phyloP scores from a whole-genome alignment of 2,888 invertebrate species.

The Coelinius sp. region DNA sequence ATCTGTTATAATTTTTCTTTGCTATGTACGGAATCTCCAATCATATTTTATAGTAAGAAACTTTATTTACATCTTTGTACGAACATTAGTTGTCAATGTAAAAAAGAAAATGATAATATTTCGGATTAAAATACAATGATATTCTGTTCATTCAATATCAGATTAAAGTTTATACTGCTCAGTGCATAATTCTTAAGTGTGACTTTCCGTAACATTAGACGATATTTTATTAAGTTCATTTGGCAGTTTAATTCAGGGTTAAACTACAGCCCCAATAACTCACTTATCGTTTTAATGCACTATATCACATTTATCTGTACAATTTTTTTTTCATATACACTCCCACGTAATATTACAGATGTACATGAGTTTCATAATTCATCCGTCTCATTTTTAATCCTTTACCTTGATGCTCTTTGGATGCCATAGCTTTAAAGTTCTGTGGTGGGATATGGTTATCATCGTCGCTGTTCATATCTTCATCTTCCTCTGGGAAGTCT shows the following conservation, averaged over 20 bases:
- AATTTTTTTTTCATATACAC: background rate
- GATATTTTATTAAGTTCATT: background rate
- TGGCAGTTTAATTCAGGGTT: slow-evolving; percentile 20
- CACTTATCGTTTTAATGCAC: slow-evolving; percentile 13
- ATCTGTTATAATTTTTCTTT: background rate
- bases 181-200: background rate
- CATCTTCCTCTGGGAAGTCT: slow-evolving; percentile 72
- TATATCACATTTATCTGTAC: slow-evolving; percentile 21
- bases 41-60: background rate
- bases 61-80: background rate
- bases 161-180: background rate
- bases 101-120: background rate
- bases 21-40: background rate
- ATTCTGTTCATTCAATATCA: no score
- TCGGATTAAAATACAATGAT: no score
- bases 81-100: background rate
- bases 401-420: slow-evolving; percentile 68
- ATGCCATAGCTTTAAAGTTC: slow-evolving; percentile 65
- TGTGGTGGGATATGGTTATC: slow-evolving; percentile 65
- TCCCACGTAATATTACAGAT: background rate
- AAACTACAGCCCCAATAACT: slow-evolving; percentile 1
- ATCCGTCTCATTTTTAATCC: slow-evolving; percentile 75
- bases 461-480: slow-evolving; percentile 69
- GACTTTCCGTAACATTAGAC: slow-evolving; percentile 28
- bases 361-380: slow-evolving; percentile 70